Base-by-base conservation (phyloP, 2,797 vertebrate species). In the Pseudotriccus pelzelni region DNA sequence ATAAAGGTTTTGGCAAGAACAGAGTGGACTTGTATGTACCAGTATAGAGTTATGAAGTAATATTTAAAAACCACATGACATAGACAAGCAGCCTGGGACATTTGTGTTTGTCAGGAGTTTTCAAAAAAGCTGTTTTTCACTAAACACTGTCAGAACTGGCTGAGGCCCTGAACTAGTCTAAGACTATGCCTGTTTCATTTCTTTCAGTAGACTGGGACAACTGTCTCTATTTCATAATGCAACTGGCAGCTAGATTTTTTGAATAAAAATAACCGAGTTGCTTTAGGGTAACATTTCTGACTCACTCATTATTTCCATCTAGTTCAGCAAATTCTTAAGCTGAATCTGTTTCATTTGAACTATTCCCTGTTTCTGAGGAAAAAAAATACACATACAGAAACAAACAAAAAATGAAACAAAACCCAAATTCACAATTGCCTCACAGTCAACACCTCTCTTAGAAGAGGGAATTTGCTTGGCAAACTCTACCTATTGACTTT, bases 291-390 rank as follows among this genome's bases (percentile, higher is more conserved):
- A 84, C 73, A 60, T 87, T 96, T 89, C 56, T 84, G 37, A 89
- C 50, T 88, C 50, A 50, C 25, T n/a, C 55, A 75, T 90, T 83
- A 63, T 77, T 59, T 82, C 83, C 22, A 72, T 67, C 23, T 52
- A 81, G 69, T 91, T 84, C 91, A 94, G 64, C 47, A 80, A 95
- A 94, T 95, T 60, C 25, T 88, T 7, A 58, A 21, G 56, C 64
- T 86, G 56, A 49, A 46, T 73, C 7, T 56, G 6, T 90, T 76
- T 80, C 21, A 66, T 76, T 58, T 73, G 50, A 82, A 53, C 11
- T 18, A 11, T 49, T 75, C 21, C 14, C 1, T 49, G 0, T 62
- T 79, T 90, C 19, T 19, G 9, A 2, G 2, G 7, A 2, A 32
- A n/a, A 34, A 37, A 43, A 5, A 2, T 5, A 34, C 34, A n/a